Evolutionary conservation across 1,140 invertebrate genomes (phyloP).

Genomic region (Panonychus citri): DNA sequence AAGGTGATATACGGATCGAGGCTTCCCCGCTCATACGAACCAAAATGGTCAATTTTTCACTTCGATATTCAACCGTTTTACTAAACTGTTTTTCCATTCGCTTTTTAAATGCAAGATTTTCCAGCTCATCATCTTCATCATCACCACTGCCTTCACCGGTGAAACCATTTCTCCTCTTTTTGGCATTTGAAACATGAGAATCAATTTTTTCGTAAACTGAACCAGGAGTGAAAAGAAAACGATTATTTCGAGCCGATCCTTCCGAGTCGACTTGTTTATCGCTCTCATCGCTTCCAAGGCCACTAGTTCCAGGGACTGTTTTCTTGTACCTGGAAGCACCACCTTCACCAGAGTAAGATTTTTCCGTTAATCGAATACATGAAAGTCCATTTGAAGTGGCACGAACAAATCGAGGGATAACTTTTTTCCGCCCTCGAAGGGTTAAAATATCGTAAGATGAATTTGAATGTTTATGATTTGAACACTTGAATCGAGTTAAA

Average conservation of each 20-base stretch:
- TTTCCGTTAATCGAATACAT: background rate
- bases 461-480: conserved; percentile 20
- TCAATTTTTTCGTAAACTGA: conserved; percentile 23
- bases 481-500: conserved; percentile 42
- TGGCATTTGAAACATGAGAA: background rate
- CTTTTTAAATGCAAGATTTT: background rate
- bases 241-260: no score
- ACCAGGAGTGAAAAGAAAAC: conserved; percentile 46
- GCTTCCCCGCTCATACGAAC: conserved; percentile 38
- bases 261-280: background rate
- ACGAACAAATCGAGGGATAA: background rate
- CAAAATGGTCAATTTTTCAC: conserved; percentile 25
- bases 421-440: background rate
- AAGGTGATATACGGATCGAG: conserved; percentile 67
- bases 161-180: no score
- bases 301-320: no score
- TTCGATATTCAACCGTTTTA: background rate
- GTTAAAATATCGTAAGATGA: background rate
- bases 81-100: background rate
- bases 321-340: no score
- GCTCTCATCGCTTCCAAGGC: no score
- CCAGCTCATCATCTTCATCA: background rate
- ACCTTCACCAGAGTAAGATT: no score
- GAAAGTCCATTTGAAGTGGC: background rate
- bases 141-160: no score